phyloP scores from a whole-genome alignment of 2,888 invertebrate genomes.

The Melanotus villosus region DNA sequence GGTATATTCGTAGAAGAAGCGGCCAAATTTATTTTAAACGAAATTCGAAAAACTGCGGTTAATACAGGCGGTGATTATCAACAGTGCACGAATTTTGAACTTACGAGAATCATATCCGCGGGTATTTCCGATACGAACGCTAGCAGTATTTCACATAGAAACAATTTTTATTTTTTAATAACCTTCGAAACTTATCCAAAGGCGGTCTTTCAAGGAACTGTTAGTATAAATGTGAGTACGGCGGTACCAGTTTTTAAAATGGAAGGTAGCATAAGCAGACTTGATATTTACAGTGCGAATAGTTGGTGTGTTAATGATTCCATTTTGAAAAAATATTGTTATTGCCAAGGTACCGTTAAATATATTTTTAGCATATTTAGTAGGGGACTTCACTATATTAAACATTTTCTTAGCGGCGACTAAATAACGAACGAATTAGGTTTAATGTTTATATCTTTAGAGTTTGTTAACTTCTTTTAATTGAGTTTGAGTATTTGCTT shows the following conservation, averaged over 20 bases:
- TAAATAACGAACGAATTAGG: too few species aligned
- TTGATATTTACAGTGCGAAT: conserved; percentile 71
- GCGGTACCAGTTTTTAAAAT: conserved; percentile 63
- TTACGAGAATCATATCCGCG: conserved; percentile 56
- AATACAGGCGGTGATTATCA: conserved; percentile 38
- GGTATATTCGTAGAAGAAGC: conserved; percentile 71
- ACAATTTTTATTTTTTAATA: conserved; percentile 73
- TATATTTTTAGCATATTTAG: background rate
- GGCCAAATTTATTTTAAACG: conserved; percentile 68
- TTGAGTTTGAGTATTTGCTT: too few species aligned
- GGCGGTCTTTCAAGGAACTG: conserved; percentile 80
- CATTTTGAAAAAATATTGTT: conserved; percentile 73
- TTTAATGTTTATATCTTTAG: too few species aligned
- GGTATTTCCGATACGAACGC: conserved; percentile 56
- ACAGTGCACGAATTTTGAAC: conserved; percentile 61
- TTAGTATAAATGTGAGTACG: conserved; percentile 64
- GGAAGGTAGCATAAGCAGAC: conserved; percentile 75
- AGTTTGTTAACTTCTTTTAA: too few species aligned
- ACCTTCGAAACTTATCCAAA: conserved; percentile 78
- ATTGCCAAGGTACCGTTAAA: conserved; percentile 62
- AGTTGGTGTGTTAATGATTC: conserved; percentile 72
- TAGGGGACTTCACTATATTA: background rate
- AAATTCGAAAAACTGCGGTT: conserved; percentile 50
- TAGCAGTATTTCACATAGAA: conserved; percentile 51
- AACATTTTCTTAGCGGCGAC: background rate